phyloP scores from a whole-genome alignment of 2,113 vertebrate genomes.

The Hyaena hyaena region DNA sequence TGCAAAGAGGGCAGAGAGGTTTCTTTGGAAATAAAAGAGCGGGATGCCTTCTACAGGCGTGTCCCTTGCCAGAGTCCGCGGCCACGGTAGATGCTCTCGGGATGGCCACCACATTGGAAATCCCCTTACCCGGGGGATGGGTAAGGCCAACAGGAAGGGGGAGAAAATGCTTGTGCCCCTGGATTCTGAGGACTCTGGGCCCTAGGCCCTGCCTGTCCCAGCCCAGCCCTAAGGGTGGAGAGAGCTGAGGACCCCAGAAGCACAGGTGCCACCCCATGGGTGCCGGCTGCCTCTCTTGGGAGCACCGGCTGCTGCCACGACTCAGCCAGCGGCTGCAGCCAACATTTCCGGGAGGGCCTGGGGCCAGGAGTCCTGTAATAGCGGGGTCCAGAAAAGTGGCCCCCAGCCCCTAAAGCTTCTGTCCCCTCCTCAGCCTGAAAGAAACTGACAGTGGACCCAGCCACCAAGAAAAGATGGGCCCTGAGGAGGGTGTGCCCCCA shows the following conservation, averaged over 20 bases:
- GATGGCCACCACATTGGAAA: background rate
- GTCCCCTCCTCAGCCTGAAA: background rate
- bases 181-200: background rate
- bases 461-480: background rate
- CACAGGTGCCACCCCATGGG: background rate
- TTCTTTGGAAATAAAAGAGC: background rate
- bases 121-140: no score
- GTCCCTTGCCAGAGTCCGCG: background rate
- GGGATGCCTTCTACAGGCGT: background rate
- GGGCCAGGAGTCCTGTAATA: constrained; percentile 5
- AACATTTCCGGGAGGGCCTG: constrained; percentile 1
- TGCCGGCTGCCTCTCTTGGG: background rate
- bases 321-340: background rate
- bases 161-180: background rate
- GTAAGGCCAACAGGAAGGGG: background rate
- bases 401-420: background rate
- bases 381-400: background rate
- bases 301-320: background rate
- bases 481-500: background rate
- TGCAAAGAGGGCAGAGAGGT: background rate
- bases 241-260: background rate
- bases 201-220: background rate
- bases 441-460: background rate
- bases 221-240: background rate
- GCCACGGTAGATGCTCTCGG: background rate